Conservation (phyloP, 2,797 vertebrate species). For the Aulostomus chinensis region DNA sequence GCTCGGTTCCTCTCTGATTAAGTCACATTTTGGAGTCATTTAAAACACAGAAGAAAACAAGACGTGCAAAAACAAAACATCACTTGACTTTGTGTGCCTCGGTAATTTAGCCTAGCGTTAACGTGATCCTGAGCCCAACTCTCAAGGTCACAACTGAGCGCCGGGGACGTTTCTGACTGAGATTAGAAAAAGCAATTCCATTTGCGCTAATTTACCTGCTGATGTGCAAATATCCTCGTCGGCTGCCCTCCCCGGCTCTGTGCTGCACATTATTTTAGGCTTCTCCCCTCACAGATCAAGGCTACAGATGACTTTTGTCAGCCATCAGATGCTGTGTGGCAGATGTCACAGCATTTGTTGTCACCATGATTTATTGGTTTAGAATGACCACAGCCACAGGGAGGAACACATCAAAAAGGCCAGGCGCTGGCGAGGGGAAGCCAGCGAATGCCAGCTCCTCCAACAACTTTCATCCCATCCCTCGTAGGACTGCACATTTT, state of each 20-base stretch:
- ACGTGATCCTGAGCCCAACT: slow-evolving; percentile 12
- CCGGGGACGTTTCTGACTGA: too few species aligned
- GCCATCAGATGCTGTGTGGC: slow-evolving; percentile 77
- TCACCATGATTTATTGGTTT: slow-evolving; percentile 77
- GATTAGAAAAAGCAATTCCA: too few species aligned
- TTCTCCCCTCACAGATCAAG: slow-evolving; percentile 60
- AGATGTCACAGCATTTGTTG: slow-evolving; percentile 78
- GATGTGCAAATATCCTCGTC: slow-evolving; percentile 37
- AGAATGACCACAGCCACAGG: slow-evolving; percentile 64
- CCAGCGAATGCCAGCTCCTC: slow-evolving; percentile 56
- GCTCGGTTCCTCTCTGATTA: too few species aligned
- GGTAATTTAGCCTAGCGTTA: too few species aligned
- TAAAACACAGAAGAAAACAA: too few species aligned
- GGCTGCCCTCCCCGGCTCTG: slow-evolving; percentile 34
- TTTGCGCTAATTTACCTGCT: slow-evolving; percentile 37
- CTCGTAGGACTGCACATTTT: slow-evolving; percentile 54
- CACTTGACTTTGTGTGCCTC: too few species aligned
- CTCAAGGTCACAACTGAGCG: slow-evolving; percentile 47
- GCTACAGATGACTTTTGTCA: slow-evolving; percentile 75
- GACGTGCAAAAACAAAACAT: too few species aligned
- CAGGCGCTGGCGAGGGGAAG: slow-evolving; percentile 44
- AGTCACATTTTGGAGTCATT: too few species aligned
- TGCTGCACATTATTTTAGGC: slow-evolving; percentile 44
- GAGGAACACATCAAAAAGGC: slow-evolving; percentile 65
- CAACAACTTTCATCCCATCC: slow-evolving; percentile 61